Evolutionary conservation across 2,888 invertebrate genomes (phyloP).

Genomic region (Cephus spinipes): DNA sequence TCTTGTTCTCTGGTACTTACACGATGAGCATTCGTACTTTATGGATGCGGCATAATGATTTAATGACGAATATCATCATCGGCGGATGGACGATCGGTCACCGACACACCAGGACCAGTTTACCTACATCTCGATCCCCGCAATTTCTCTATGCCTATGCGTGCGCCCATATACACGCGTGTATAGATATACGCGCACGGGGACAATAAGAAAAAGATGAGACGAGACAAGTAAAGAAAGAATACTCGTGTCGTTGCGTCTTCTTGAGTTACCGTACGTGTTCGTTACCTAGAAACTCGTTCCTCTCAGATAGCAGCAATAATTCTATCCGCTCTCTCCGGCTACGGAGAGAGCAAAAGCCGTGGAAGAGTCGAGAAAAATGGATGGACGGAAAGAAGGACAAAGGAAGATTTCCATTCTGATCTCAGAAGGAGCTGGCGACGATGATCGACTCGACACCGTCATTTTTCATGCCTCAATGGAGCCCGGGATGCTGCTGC

Average conservation of each 20-base stretch:
- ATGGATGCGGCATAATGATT: neutral
- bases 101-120: neutral
- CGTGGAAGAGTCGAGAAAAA: neutral
- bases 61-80: neutral
- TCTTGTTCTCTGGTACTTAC: neutral
- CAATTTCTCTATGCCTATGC: neutral
- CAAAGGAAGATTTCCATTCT: neutral
- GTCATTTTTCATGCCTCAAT: neutral
- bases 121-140: neutral
- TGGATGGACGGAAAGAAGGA: neutral
- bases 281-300: neutral
- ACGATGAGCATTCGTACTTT: neutral
- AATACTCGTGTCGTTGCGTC: neutral
- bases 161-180: too few relatives aligned
- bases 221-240: neutral
- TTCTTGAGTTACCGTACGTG: neutral
- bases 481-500: neutral
- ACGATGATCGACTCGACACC: neutral
- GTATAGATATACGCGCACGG: neutral
- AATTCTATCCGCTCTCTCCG: neutral
- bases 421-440: neutral
- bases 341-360: neutral
- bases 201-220: neutral
- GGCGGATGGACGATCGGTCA: neutral
- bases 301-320: neutral